A percentile compares a stretch with the other conserved stretches of the same genome.
Conservation (phyloP, 2,113 vertebrate species). For the Corvus hawaiiensis region DNA sequence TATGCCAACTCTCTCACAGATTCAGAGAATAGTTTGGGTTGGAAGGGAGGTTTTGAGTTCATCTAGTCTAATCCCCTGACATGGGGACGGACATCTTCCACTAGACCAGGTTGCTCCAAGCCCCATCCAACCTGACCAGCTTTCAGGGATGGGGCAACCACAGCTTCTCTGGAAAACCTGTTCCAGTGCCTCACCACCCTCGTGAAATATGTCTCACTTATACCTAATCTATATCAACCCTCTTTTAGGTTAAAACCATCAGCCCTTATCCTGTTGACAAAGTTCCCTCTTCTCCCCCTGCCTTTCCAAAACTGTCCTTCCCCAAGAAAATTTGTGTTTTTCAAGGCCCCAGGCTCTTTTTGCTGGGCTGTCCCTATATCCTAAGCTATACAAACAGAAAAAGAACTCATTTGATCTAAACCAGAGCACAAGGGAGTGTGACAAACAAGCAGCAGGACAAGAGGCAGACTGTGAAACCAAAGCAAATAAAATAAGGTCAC, state of each 20-base stretch:
- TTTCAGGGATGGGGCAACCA: not conserved
- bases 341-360: not conserved
- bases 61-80: not conserved
- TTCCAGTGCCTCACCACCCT: not conserved
- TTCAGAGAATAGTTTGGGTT: not conserved
- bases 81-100: not conserved
- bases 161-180: not conserved
- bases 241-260: not conserved
- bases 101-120: not conserved
- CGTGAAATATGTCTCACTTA: not conserved
- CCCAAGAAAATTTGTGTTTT: not conserved
- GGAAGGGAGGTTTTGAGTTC: not conserved
- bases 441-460: slow-evolving; percentile 6
- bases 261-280: no score
- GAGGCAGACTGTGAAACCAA: slow-evolving; percentile 11
- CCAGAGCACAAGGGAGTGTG: not conserved
- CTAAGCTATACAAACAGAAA: not conserved
- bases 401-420: not conserved
- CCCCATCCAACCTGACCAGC: not conserved
- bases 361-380: not conserved
- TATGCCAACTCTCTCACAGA: not conserved
- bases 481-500: not conserved
- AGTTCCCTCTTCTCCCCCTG: not conserved
- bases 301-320: not conserved
- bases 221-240: not conserved